These are phyloP conservation scores for Dicranocentrus wangi DNA, from an alignment of 2,888 invertebrate genomes.

Conservation along the genomic window DNA sequence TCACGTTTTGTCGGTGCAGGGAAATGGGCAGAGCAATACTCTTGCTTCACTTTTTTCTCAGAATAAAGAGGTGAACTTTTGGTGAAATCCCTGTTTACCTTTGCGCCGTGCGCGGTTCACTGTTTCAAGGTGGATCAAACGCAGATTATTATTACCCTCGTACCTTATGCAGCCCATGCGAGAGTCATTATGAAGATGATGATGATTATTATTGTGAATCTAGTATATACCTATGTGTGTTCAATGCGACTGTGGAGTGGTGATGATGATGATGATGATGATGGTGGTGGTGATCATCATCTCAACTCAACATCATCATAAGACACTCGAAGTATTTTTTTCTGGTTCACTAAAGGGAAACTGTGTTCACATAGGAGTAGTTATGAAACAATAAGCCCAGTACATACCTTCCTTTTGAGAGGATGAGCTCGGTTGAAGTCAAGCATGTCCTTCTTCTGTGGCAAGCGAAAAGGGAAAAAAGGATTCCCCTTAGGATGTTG, in stretches of 20 bases:
- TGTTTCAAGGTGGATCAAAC: conserved; percentile 36
- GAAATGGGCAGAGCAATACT: conserved; percentile 43
- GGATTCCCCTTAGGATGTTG: conserved; percentile 71
- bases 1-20: conserved; percentile 55
- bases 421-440: conserved; percentile 45
- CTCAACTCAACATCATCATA: background rate
- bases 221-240: conserved; percentile 2
- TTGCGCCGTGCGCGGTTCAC: background rate
- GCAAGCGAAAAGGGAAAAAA: conserved; percentile 25
- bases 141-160: conserved; percentile 15
- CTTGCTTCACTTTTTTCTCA: conserved; percentile 55
- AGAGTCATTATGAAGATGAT: conserved; percentile 3
- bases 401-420: conserved; percentile 24
- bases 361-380: background rate
- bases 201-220: conserved; percentile 6
- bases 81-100: conserved; percentile 28
- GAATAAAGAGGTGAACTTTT: conserved; percentile 47
- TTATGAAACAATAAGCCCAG: background rate
- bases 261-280: too few species aligned
- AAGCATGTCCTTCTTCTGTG: conserved; percentile 26
- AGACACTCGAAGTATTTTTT: background rate
- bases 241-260: background rate
- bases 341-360: too few species aligned
- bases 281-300: background rate
- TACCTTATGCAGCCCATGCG: background rate